Conservation (phyloP, 2,113 vertebrate genomes). For the Archilochus colubris region DNA sequence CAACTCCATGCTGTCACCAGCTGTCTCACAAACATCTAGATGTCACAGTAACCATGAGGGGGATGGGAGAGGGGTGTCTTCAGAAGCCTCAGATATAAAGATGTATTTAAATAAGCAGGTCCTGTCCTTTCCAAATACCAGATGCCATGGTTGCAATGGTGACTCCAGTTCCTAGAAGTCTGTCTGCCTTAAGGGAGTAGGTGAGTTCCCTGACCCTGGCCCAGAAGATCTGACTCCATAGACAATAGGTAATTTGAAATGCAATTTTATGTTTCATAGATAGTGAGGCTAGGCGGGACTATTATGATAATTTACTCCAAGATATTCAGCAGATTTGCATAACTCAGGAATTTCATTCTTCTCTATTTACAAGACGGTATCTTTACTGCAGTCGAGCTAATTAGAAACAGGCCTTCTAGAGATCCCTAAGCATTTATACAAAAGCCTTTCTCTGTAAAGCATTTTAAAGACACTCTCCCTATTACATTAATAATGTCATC, state of each 20-base stretch:
- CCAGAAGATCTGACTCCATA: neutral
- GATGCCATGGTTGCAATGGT: accelerated
- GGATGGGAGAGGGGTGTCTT: neutral
- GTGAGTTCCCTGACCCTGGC: neutral
- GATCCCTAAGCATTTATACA: neutral
- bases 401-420: neutral
- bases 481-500: neutral
- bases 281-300: neutral
- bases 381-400: neutral
- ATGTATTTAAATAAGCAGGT: neutral
- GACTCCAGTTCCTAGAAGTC: neutral
- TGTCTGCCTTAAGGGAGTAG: neutral
- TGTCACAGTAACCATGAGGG: neutral
- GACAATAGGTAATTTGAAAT: neutral
- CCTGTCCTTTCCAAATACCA: neutral
- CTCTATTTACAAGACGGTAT: neutral
- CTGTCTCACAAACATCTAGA: neutral
- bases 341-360: neutral
- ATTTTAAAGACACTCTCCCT: neutral
- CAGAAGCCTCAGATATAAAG: neutral
- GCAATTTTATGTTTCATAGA: neutral
- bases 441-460: neutral
- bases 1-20: neutral
- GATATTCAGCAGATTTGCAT: conserved; percentile 3
- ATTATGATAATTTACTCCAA: neutral